Conservation (phyloP, 2,113 vertebrate species). For the Polypterus bichir region DNA sequence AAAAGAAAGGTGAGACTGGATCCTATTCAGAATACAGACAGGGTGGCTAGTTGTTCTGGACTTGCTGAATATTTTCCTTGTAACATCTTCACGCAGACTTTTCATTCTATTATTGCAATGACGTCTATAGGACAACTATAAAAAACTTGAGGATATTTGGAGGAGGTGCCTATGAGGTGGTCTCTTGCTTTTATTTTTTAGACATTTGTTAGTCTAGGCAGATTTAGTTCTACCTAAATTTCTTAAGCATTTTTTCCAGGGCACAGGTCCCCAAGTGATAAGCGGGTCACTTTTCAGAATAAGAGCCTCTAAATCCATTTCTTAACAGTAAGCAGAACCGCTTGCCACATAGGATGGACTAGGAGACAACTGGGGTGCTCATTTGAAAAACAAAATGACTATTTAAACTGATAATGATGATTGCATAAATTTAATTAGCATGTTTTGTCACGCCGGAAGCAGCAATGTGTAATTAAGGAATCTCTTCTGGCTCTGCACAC, state of each 20-base stretch:
- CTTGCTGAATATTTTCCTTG: too few species aligned
- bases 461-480: constrained; percentile 71
- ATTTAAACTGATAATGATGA: constrained; percentile 97
- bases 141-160: too few species aligned
- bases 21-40: too few species aligned
- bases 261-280: too few species aligned
- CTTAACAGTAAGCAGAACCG: not conserved
- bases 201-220: not conserved
- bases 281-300: constrained; percentile 10
- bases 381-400: constrained; percentile 85
- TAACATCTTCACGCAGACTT: too few species aligned
- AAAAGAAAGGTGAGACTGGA: too few species aligned
- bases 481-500: constrained; percentile 14
- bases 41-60: too few species aligned
- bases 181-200: too few species aligned
- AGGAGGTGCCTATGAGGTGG: too few species aligned
- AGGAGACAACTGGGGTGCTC: constrained; percentile 51
- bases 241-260: constrained; percentile 17
- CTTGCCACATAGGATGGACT: constrained; percentile 13
- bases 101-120: too few species aligned
- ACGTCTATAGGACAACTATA: too few species aligned
- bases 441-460: constrained; percentile 91
- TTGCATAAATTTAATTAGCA: constrained; percentile 99
- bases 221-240: constrained; percentile 10
- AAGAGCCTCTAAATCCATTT: constrained; percentile 8